These are phyloP conservation scores for Tetragnatha montana DNA, from an alignment of 2,888 invertebrate species.

Conservation along the genomic window DNA sequence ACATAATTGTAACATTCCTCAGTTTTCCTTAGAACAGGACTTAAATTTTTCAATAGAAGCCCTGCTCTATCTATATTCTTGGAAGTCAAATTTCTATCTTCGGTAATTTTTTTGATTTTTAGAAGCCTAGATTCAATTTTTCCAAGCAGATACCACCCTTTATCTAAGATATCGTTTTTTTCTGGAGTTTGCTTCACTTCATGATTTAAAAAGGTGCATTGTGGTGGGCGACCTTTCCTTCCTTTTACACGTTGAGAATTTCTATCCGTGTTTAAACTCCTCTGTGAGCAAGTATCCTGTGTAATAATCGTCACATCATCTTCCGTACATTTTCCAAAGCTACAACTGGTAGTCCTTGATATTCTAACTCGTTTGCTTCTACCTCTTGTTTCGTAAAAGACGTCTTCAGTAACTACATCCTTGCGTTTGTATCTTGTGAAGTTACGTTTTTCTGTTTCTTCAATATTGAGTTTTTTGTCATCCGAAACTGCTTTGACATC, in stretches of 20 bases:
- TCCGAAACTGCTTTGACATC: not conserved
- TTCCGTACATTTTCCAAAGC: no score
- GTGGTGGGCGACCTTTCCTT: not conserved
- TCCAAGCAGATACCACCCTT: slow-evolving; percentile 33
- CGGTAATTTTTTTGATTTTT: slow-evolving; percentile 14
- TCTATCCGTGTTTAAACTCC: no score
- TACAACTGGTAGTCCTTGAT: not conserved
- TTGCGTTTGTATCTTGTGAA: not conserved
- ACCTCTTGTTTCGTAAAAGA: not conserved
- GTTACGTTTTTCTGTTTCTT: not conserved
- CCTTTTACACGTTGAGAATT: not conserved
- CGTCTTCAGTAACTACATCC: not conserved
- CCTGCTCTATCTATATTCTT: not conserved
- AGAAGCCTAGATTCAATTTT: slow-evolving; percentile 45
- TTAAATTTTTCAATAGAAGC: slow-evolving; percentile 11
- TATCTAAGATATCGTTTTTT: not conserved
- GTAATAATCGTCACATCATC: no score
- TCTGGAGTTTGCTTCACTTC: not conserved
- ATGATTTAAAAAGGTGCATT: not conserved
- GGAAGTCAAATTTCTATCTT: not conserved
- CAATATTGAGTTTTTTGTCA: not conserved
- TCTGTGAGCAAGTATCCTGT: no score
- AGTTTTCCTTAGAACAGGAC: slow-evolving; percentile 17
- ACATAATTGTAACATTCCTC: slow-evolving; percentile 2
- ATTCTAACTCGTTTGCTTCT: not conserved